These are phyloP conservation scores for Gonocerus acuteangulatus DNA, from an alignment of 2,888 invertebrate species.

Conservation along the genomic window DNA sequence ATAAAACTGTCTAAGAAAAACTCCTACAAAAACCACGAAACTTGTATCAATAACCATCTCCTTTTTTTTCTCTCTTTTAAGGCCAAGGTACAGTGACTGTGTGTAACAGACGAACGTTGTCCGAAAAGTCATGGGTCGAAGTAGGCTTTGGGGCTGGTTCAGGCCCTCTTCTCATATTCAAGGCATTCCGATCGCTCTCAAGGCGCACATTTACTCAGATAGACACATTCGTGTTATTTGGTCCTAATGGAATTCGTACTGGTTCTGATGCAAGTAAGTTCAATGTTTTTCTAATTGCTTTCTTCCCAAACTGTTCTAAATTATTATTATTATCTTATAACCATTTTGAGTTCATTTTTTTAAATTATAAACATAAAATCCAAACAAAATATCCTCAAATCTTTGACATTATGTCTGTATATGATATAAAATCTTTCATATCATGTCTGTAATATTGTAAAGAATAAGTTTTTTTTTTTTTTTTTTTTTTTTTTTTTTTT, in stretches of 20 bases:
- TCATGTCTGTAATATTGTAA: too few relatives aligned
- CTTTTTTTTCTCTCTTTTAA: conserved; percentile 39
- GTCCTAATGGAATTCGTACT: conserved; percentile 66
- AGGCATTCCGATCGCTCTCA: conserved; percentile 68
- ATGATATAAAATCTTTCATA: too few relatives aligned
- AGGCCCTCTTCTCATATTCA: conserved; percentile 69
- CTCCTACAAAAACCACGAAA: too few relatives aligned
- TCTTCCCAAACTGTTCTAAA: neutral
- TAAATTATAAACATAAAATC: neutral
- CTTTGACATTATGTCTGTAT: neutral
- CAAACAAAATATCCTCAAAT: neutral
- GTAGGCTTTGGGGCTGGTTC: conserved; percentile 77
- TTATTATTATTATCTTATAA: conserved; percentile 12
- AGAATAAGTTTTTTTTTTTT: too few relatives aligned
- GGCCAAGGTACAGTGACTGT: conserved; percentile 71
- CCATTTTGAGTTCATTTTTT: neutral
- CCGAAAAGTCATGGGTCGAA: conserved; percentile 82
- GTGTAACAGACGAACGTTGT: conserved; percentile 66
- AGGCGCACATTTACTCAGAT: conserved; percentile 66
- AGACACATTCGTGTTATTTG: conserved; percentile 55
- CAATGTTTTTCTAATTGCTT: neutral
- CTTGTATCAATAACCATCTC: too few relatives aligned
- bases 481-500: too few relatives aligned
- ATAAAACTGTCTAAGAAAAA: too few relatives aligned
- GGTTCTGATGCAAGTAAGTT: conserved; percentile 67